Evolutionary conservation across 2,888 invertebrate species (phyloP), one percentile per base, ranked within the genome.

Genomic region (Coenonympha arcania): DNA sequence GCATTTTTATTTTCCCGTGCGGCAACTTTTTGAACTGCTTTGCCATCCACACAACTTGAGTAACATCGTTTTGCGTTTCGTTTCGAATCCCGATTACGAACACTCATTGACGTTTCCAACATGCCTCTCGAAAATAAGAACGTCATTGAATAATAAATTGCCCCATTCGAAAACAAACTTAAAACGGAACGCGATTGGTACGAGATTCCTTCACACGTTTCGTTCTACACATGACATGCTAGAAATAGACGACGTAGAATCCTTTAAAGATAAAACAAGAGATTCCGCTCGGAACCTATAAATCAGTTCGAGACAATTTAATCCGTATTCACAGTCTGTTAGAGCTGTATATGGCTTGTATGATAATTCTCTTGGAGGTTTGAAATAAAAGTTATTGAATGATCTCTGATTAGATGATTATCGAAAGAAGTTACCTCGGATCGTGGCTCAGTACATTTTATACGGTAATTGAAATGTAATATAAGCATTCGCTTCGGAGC

Each of bases 371-470:
- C 54, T 64, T 71, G 62, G 67, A 62, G 54, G 64, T 54, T 63
- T 60, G 59, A 70, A 79, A 79, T 82, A 77, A 84, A 80, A 80
- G 73, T 79, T 80, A 80, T 83, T 80, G 80, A 81, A 81, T 79
- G 81, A 79, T 83, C 77, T 74, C 69, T 76, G 83, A 84, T 83
- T 79, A 86, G 85, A 87, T 87, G 82, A 87, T 87, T 86, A 85
- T 87, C 84, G 65, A 67, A 66, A 71, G 71, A 72, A 76, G 71
- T 71, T 78, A 78, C 74, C 74, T 75, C 76, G 68, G 68, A 65
- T 68, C 72, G 72, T 66, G 69, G 68, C 68, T 71, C 73, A 61
- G 71, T 74, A 81, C 76, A 77, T 81, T 85, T 79, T 79, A 78
- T 85, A 82, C 85, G 82, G 79, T 87, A 82, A 85, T 84, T 82